Base-by-base conservation (phyloP, 2,888 invertebrate genomes). In the Ephialtes manifestator region DNA sequence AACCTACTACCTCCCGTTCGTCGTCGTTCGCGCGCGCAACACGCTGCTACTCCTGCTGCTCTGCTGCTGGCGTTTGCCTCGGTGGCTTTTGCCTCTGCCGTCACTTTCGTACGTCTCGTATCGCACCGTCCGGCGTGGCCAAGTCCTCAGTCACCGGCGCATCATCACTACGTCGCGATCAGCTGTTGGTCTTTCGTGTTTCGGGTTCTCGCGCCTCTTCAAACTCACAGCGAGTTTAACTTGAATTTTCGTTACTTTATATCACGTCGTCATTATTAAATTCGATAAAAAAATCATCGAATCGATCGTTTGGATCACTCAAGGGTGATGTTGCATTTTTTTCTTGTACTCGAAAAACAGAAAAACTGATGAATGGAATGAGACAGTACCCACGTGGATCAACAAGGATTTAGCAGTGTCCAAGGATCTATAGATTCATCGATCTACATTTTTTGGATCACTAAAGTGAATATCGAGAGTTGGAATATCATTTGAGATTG, bases 21-120 rank as follows among this genome's bases (percentile, higher is more conserved):
- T 75, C 76, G 70, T 70, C 81, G 84, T 81, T 87, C 89, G 84
- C 85, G 79, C 81, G 84, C 80, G 76, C 83, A 70, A 78, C 86
- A 53, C 71, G 81, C 65, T 72, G 78, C 75, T 79, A 39, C 78
- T 67, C 83, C 76, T 70, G 63, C 70, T 31, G 53, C 53, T 35
- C 81, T 18, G 60, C 63, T 35, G 67, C 60, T 60, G 68, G 63
- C 81, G 74, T 65, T 75, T 76, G 65, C 76, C 76, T 68, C 60
- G 48, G 1, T 65, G 35, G 58, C 67, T 46, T 43, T 67, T 67
- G 43, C 46, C 67, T 43, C 75, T 24, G 75, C 68, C 81, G 78
- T 82, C 72, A 85, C 84, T 84, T 84, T 86, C 85, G 76, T 86
- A 84, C 60, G 72, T 83, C 84, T 81, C 78, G 82, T 84, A 71